These are phyloP conservation scores for Pyrocephalus nanus DNA, from an alignment of 2,797 vertebrate genomes.

Conservation along the genomic window DNA sequence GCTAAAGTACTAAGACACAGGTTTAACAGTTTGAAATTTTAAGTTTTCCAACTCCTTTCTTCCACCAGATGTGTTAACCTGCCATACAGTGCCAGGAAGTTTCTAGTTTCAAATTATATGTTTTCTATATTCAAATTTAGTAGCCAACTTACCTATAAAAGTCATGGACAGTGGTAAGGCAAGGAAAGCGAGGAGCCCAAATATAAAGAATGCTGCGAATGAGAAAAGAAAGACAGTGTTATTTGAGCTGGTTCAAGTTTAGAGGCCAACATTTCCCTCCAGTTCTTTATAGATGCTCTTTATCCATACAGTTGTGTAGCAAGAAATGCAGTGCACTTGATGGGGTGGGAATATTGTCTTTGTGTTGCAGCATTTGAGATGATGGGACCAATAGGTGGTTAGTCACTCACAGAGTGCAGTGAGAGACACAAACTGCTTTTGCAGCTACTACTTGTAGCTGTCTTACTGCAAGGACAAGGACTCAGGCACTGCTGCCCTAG, in stretches of 20 bases:
- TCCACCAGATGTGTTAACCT: background rate
- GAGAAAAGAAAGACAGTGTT: background rate
- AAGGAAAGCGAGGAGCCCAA: constrained; percentile 65
- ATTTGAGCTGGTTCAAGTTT: background rate
- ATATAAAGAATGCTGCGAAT: constrained; percentile 69
- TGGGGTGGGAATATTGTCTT: background rate
- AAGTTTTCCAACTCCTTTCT: background rate
- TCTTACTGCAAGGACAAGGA: background rate
- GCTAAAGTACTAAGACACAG: background rate
- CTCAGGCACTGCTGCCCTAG: background rate
- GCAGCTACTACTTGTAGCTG: background rate
- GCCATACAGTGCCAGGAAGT: background rate
- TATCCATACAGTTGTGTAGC: background rate
- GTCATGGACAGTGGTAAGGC: constrained; percentile 72
- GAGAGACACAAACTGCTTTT: background rate
- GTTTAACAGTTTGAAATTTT: background rate
- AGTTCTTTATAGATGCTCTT: background rate
- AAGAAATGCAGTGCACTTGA: background rate
- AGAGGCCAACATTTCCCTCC: background rate
- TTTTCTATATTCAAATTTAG: background rate
- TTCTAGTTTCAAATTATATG: background rate
- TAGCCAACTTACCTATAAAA: constrained; percentile 69
- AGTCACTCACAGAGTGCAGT: background rate
- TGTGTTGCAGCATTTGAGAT: background rate
- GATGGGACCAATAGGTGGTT: background rate